A percentile compares a stretch with the other conserved stretches of the same genome.
phyloP scores from a whole-genome alignment of 2,113 vertebrate species.

The Trematomus loennbergii region DNA sequence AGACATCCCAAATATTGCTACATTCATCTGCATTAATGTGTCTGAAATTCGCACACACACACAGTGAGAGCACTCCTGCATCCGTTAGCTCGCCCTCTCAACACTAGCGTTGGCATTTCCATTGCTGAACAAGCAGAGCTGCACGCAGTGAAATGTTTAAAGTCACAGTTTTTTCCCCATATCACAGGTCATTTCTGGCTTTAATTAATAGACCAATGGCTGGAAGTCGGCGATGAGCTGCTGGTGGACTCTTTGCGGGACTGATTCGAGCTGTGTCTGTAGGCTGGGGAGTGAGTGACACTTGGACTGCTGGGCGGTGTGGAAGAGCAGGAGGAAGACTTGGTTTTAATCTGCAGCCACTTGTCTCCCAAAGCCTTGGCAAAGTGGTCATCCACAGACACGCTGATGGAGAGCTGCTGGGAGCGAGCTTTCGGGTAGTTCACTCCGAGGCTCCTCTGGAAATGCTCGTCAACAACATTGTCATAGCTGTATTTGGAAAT shows the following conservation, averaged over 20 bases:
- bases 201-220: slow-evolving; percentile 79
- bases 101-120: slow-evolving; percentile 24
- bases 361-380: slow-evolving; percentile 87
- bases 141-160: slow-evolving; percentile 61
- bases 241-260: slow-evolving; percentile 69
- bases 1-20: slow-evolving; percentile 44
- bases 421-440: slow-evolving; percentile 77
- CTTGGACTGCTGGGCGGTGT: slow-evolving; percentile 81
- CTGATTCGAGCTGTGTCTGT: slow-evolving; percentile 70
- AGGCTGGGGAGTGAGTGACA: slow-evolving; percentile 76
- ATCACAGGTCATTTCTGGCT: slow-evolving; percentile 11
- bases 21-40: slow-evolving; percentile 53
- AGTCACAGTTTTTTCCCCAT: slow-evolving; percentile 58
- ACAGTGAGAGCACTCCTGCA: slow-evolving; percentile 32
- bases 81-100: slow-evolving; percentile 44
- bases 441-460: slow-evolving; percentile 84
- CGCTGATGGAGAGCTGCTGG: slow-evolving; percentile 82
- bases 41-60: slow-evolving; percentile 16
- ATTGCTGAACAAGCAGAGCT: slow-evolving; percentile 45
- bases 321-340: slow-evolving; percentile 81
- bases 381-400: slow-evolving; percentile 88
- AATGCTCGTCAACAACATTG: slow-evolving; percentile 85
- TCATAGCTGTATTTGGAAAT: slow-evolving; percentile 76
- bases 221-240: slow-evolving; percentile 61
- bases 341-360: slow-evolving; percentile 84